These are phyloP conservation scores for Euleptes europaea DNA, from an alignment of 2,113 vertebrate species.

Conservation along the genomic window DNA sequence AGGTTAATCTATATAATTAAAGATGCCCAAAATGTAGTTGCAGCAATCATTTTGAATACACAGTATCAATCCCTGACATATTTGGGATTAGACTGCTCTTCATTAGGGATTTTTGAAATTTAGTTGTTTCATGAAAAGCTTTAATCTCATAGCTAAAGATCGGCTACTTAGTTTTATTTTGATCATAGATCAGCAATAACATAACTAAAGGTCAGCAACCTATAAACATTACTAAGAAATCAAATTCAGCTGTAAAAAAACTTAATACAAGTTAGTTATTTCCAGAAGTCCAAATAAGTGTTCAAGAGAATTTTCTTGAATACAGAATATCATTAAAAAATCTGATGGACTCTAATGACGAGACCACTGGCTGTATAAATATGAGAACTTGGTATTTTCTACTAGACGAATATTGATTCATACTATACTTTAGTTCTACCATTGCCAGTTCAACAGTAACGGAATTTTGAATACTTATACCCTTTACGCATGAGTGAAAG, in stretches of 20 bases:
- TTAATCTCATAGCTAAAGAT: background rate
- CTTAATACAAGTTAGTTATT: background rate
- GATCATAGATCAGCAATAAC: too few relatives aligned
- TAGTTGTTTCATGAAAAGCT: background rate
- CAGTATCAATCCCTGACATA: background rate
- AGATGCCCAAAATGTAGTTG: background rate
- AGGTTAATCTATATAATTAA: background rate
- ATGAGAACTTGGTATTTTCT: background rate
- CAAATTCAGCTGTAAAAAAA: background rate
- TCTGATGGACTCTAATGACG: background rate
- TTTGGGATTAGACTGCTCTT: background rate
- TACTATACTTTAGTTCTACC: too few relatives aligned
- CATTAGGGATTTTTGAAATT: background rate
- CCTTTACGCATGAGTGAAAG: background rate
- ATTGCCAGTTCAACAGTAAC: too few relatives aligned
- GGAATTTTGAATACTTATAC: too few relatives aligned
- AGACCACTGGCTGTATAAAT: background rate
- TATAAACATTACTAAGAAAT: background rate
- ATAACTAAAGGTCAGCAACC: background rate
- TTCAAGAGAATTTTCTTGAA: background rate
- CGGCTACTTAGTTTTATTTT: background rate
- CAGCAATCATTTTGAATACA: background rate
- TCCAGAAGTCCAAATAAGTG: background rate
- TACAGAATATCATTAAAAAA: background rate
- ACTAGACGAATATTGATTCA: background rate